phyloP scores from a whole-genome alignment of 2,888 invertebrate species.

The Lissocephala sabroskyi region DNA sequence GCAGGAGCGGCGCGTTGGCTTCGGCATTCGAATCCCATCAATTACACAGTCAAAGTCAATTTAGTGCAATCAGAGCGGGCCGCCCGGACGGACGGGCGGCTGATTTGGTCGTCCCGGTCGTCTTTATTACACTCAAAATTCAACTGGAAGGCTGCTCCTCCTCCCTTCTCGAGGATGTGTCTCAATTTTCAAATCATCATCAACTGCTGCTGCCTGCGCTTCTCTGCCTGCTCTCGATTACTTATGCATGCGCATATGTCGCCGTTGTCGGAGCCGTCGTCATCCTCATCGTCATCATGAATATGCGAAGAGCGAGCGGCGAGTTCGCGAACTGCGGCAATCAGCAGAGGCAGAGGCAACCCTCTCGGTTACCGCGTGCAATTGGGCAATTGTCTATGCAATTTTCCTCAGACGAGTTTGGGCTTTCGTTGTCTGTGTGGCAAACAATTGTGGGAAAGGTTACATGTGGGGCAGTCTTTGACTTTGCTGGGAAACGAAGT shows the following conservation, averaged over 20 bases:
- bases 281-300: too few relatives aligned
- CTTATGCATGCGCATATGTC: slow-evolving; percentile 53
- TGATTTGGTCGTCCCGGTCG: too few relatives aligned
- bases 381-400: slow-evolving; percentile 49
- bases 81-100: too few relatives aligned
- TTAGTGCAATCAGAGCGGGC: slow-evolving; percentile 34
- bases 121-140: too few relatives aligned
- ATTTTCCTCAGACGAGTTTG: too few relatives aligned
- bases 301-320: slow-evolving; percentile 38
- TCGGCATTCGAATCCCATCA: slow-evolving; percentile 38
- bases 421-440: slow-evolving; percentile 3
- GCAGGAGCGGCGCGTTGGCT: background rate
- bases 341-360: slow-evolving; percentile 12
- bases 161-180: background rate
- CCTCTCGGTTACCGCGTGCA: too few relatives aligned
- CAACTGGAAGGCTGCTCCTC: too few relatives aligned
- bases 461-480: slow-evolving; percentile 27
- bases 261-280: too few relatives aligned
- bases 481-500: background rate
- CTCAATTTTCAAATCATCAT: background rate
- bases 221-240: slow-evolving; percentile 13
- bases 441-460: slow-evolving; percentile 61
- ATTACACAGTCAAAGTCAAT: slow-evolving; percentile 45
- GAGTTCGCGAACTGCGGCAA: slow-evolving; percentile 14
- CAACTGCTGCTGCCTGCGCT: background rate